Base-by-base conservation (phyloP, 2,797 vertebrate genomes). In the Peromyscus eremicus region DNA sequence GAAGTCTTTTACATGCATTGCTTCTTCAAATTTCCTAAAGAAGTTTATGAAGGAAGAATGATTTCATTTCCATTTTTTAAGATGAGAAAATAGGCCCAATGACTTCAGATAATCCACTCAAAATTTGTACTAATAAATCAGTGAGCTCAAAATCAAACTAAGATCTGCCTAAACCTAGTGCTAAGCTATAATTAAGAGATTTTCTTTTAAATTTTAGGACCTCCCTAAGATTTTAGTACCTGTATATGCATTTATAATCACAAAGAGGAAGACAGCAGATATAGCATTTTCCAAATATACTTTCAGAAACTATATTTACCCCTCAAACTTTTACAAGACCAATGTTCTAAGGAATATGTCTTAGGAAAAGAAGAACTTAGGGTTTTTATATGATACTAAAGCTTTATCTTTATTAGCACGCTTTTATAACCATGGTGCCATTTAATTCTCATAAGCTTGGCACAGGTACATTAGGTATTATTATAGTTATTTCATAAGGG, bases 381-480 rank as follows among this genome's bases (percentile, higher is more conserved):
- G 14, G 4, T 64, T 37, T 85, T 95, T 96, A 96, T 95, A 92
- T 96, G 92, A 60, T 82, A 92, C 16, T 80, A 79, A 5, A 95
- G 49, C 92, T 97, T 95, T 92, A 62, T 95, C 80, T 96, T 94
- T 97, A 96, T 97, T 97, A 97, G 92, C 71, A 91, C 60, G 73
- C 12, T 95, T 97, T 97, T 92, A 96, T 87, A 93, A 89, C 71
- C 86, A 73, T 43, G 2, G 34, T 93, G 40, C 66, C 91, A 92
- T 83, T 97, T 95, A 97, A 96, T 95, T 97, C 91, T 97, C 68
- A 85, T 94, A 87, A 96, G 83, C 76, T 94, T 77, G 37, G 76
- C 68, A 91, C 86, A 92, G 75, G 95, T 93, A 95, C 89, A 96
- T 94, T 97, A 97, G 89, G 66, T 94, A 92, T 97, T 95, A 96